Evolutionary conservation across 2,888 invertebrate species (phyloP).

Genomic region (Limnephilus rhombicus): DNA sequence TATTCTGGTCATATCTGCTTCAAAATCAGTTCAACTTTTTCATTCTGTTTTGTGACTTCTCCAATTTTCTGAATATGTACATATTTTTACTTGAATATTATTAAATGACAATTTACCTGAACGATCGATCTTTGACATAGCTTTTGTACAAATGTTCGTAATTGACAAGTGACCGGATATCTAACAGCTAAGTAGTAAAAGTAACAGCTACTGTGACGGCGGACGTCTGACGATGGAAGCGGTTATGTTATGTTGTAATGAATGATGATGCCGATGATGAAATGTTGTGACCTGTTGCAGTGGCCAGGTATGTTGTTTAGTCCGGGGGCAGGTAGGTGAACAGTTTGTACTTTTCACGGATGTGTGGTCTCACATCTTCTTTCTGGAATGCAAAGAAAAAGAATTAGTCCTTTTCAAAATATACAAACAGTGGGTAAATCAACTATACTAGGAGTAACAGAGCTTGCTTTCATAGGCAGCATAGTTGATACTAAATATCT

Average conservation of each 20-base stretch:
- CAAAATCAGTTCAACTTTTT: too few relatives aligned
- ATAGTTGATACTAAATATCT: too few relatives aligned
- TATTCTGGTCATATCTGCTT: too few relatives aligned
- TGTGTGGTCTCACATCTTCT: slow-evolving; percentile 95
- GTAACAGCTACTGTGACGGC: neutral
- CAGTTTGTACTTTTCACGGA: slow-evolving; percentile 92
- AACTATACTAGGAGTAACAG: too few relatives aligned
- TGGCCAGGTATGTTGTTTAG: slow-evolving; percentile 72
- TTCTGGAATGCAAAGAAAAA: slow-evolving; percentile 77
- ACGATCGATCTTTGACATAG: neutral
- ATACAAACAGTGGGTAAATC: too few relatives aligned
- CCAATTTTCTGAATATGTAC: too few relatives aligned
- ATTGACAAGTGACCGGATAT: neutral
- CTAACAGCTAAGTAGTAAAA: neutral
- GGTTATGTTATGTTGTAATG: neutral
- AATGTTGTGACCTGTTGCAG: neutral
- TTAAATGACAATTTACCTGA: too few relatives aligned
- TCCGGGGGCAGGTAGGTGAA: slow-evolving; percentile 93
- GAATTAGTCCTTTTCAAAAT: neutral
- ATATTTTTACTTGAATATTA: too few relatives aligned
- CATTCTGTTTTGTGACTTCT: too few relatives aligned
- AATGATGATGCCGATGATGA: too few relatives aligned
- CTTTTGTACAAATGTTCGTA: neutral
- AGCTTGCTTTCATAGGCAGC: too few relatives aligned
- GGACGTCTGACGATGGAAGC: slow-evolving; percentile 22